Percentiles rank a stretch among this genome's conserved stretches.
These are phyloP conservation scores for Nemurella pictetii DNA, from an alignment of 2,888 invertebrate species.

Conservation along the genomic window DNA sequence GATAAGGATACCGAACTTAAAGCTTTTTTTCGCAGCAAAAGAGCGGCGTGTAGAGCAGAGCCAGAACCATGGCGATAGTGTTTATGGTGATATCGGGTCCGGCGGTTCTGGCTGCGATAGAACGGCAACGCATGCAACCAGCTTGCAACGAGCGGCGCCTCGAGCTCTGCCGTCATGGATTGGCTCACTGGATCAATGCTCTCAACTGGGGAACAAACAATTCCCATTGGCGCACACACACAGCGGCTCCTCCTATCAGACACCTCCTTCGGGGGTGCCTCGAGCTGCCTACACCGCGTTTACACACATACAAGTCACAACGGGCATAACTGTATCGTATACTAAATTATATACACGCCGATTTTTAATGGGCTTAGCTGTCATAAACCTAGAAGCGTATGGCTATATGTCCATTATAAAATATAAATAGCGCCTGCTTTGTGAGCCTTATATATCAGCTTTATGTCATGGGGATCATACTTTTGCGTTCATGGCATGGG, in stretches of 20 bases:
- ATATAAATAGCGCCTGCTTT: no score
- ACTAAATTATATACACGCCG: background rate
- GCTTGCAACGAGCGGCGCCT: background rate
- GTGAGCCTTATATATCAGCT: no score
- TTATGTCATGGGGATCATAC: no score
- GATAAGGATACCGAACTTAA: background rate
- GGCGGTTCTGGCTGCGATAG: background rate
- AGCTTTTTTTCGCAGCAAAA: background rate
- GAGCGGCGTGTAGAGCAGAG: no score
- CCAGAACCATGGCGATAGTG: no score
- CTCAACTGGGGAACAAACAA: background rate
- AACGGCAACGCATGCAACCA: background rate
- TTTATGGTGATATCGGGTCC: background rate
- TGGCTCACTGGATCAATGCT: constrained; percentile 6
- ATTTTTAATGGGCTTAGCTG: background rate
- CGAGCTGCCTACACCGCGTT: background rate
- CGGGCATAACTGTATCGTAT: background rate
- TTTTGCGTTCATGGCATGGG: no score
- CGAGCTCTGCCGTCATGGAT: background rate
- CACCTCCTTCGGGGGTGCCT: constrained; percentile 13
- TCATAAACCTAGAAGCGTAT: no score
- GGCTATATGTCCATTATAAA: no score
- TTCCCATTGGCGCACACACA: background rate
- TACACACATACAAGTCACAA: no score
- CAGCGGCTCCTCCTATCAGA: background rate